phyloP scores from a whole-genome alignment of 2,113 vertebrate species.

The Pedionomus torquatus region DNA sequence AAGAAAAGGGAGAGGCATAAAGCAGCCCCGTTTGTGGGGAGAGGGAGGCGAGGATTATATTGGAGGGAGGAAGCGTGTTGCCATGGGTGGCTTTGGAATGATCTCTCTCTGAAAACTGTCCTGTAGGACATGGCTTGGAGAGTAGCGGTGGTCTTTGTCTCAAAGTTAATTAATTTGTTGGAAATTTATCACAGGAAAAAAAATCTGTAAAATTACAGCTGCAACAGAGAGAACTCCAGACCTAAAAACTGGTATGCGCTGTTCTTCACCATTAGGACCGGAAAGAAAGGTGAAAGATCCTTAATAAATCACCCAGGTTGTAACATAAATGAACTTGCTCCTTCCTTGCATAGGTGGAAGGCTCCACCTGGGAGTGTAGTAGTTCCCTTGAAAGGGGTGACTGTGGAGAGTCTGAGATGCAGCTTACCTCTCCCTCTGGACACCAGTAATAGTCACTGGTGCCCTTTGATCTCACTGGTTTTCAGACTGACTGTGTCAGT shows the following conservation, averaged over 20 bases:
- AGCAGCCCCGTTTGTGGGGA: neutral
- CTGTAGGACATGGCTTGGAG: neutral
- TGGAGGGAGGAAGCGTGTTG: neutral
- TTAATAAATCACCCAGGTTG: neutral
- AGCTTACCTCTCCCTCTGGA: neutral
- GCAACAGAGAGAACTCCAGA: constrained; percentile 60
- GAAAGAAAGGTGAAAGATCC: constrained; percentile 67
- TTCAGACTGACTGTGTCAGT: neutral
- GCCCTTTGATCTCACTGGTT: neutral
- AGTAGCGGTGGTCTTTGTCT: neutral
- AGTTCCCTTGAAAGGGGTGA: neutral
- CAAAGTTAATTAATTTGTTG: constrained; percentile 30
- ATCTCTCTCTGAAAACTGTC: neutral
- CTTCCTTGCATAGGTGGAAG: neutral
- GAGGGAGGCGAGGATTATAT: neutral
- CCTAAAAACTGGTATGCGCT: neutral
- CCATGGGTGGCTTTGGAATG: neutral
- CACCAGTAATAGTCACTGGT: neutral
- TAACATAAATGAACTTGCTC: neutral
- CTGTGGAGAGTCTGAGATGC: neutral
- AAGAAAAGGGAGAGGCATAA: neutral
- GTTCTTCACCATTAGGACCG: constrained; percentile 5
- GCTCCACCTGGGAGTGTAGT: neutral
- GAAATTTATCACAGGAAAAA: constrained; percentile 71
- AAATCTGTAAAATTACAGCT: constrained; percentile 62